Base-by-base conservation (phyloP, 2,797 vertebrate species). In the Sciaenops ocellatus region DNA sequence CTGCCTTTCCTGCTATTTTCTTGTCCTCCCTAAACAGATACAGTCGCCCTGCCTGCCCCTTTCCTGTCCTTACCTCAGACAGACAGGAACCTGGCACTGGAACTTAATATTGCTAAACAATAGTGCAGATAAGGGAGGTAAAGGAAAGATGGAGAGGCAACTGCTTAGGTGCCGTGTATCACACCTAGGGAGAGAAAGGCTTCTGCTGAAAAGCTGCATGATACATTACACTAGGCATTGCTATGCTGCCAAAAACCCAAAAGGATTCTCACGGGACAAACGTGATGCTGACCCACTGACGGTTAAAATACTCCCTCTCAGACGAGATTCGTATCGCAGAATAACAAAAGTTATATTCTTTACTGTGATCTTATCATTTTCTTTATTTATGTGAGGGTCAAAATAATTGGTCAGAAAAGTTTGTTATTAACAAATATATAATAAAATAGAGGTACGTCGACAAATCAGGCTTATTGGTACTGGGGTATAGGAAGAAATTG, bases 91-190 rank as follows among this genome's bases (percentile, higher is more conserved):
- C 59, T 65, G 48, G 34, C 18, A 47, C 13, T 56, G 50, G 28
- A 86, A 85, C 72, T 16, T 76, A 69, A 85, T 77, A 75, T 65
- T 69, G 28, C 30, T 3, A 44, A 82, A 79, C 72, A 84, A 76
- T 59, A 60, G 65, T 64, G 48, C 13, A 72, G 77, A 87, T 66
- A 66, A 74, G 16, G 42, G 8, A 8, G 48, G 71, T 41, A 68
- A 48, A 68, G 30, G 64, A 54, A 66, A 48, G 52, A 41, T 59
- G 47, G n/a, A 54, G 28, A 52, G 30, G 17, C 67, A 34, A 22
- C 44, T 24, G 28, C 50, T 69, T 68, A 65, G 71, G 42, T 85
- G 62, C 44, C 41, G 22, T 76, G 26, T 76, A n/a, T 72, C 30
- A 55, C 8, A 56, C 17, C 51, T 18, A 41, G 3, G 22, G 41